phyloP scores from a whole-genome alignment of 2,888 invertebrate genomes.

The Phaedon cochleariae region DNA sequence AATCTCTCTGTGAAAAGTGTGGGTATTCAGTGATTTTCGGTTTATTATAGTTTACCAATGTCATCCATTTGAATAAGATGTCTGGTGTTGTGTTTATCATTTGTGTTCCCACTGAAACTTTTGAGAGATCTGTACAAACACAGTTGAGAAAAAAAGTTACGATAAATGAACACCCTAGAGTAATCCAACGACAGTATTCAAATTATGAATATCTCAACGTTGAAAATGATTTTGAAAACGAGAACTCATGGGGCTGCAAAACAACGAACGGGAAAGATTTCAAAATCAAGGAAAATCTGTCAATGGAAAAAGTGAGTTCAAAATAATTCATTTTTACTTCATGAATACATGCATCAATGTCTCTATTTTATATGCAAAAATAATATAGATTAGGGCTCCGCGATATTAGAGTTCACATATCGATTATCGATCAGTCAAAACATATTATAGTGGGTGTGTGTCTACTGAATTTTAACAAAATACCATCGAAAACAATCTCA shows the following conservation, averaged over 20 bases:
- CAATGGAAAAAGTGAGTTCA: slow-evolving; percentile 20
- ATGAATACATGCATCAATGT: slow-evolving; percentile 24
- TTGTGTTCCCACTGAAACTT: slow-evolving; percentile 65
- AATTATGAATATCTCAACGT: neutral
- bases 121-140: slow-evolving; percentile 57
- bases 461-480: no score
- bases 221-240: neutral
- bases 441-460: no score
- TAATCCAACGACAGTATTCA: neutral
- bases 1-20: no score
- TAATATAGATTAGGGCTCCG: slow-evolving; percentile 22
- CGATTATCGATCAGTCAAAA: no score
- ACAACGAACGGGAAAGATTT: neutral
- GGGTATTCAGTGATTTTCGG: no score
- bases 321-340: neutral
- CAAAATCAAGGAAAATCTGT: slow-evolving; percentile 6
- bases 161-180: slow-evolving; percentile 29
- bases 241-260: neutral
- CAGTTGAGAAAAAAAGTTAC: slow-evolving; percentile 46
- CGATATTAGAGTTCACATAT: no score
- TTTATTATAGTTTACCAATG: no score
- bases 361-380: slow-evolving; percentile 27
- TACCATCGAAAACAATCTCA: no score
- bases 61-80: no score
- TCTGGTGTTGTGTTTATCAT: slow-evolving; percentile 69